phyloP scores from a whole-genome alignment of 2,113 vertebrate species.

The Sinosuthora webbiana region DNA sequence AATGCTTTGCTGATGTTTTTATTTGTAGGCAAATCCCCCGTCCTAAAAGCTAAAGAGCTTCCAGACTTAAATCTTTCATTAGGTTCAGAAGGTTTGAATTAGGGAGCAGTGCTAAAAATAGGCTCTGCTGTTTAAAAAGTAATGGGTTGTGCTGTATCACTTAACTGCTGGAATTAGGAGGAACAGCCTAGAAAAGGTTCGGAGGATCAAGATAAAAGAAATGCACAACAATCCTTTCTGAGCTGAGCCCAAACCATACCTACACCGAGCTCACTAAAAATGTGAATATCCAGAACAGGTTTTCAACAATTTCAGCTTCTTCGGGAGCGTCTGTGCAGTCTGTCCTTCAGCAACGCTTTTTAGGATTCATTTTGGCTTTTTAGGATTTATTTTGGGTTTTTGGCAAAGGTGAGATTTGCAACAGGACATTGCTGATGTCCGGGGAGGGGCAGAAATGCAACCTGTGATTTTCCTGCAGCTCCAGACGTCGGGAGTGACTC shows the following conservation, averaged over 20 bases:
- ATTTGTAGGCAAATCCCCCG: slow-evolving; percentile 28
- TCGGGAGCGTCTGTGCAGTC: not conserved
- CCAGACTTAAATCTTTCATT: slow-evolving; percentile 70
- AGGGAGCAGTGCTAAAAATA: slow-evolving; percentile 48
- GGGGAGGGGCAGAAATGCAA: not conserved
- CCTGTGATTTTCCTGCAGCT: not conserved
- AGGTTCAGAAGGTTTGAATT: slow-evolving; percentile 33
- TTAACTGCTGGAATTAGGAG: not conserved
- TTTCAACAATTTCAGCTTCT: not conserved
- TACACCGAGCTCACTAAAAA: not conserved
- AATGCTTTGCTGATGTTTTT: slow-evolving; percentile 25
- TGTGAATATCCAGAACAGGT: not conserved
- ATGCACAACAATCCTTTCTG: not conserved
- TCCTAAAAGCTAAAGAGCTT: slow-evolving; percentile 54
- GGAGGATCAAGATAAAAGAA: not conserved
- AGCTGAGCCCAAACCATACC: not conserved
- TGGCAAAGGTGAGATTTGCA: not conserved
- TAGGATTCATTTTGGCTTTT: not conserved
- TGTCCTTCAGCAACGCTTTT: not conserved
- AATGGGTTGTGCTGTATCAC: not conserved
- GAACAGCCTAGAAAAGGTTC: not conserved
- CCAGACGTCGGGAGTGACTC: not conserved
- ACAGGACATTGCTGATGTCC: not conserved
- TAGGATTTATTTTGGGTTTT: not conserved
- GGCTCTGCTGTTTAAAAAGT: slow-evolving; percentile 1